These are phyloP conservation scores for Acropternis orthonyx DNA, from an alignment of 2,797 vertebrate genomes.

Conservation along the genomic window DNA sequence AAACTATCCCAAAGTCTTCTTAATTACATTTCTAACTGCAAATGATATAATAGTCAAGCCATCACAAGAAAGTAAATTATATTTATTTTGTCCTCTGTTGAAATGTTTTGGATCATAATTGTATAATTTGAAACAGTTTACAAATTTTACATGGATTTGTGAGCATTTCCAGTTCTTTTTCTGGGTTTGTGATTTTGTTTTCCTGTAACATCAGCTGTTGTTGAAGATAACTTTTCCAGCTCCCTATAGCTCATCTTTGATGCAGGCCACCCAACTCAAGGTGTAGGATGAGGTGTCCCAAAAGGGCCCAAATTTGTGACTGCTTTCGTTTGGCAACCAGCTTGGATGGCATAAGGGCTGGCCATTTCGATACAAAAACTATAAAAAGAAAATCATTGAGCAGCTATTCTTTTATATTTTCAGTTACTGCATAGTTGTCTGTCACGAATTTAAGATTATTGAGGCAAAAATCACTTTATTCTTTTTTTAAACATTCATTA, in stretches of 20 bases:
- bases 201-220: not conserved
- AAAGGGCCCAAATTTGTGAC: accelerated
- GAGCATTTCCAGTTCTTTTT: not conserved
- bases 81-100: slow-evolving; percentile 8
- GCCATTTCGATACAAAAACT: not conserved
- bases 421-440: not conserved
- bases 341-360: not conserved
- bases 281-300: not conserved
- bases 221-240: not conserved
- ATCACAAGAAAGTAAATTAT: slow-evolving; percentile 40
- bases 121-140: not conserved
- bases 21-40: slow-evolving; percentile 60
- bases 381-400: not conserved
- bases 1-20: slow-evolving; percentile 50
- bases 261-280: accelerated
- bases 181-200: not conserved
- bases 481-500: not conserved
- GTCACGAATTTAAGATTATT: not conserved
- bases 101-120: not conserved
- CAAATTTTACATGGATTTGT: not conserved
- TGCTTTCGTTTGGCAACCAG: not conserved
- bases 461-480: not conserved
- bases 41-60: slow-evolving; percentile 34
- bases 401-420: not conserved
- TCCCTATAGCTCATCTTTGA: not conserved